Conservation (phyloP, 1,140 invertebrate genomes). For the Drosophila chauvacae region DNA sequence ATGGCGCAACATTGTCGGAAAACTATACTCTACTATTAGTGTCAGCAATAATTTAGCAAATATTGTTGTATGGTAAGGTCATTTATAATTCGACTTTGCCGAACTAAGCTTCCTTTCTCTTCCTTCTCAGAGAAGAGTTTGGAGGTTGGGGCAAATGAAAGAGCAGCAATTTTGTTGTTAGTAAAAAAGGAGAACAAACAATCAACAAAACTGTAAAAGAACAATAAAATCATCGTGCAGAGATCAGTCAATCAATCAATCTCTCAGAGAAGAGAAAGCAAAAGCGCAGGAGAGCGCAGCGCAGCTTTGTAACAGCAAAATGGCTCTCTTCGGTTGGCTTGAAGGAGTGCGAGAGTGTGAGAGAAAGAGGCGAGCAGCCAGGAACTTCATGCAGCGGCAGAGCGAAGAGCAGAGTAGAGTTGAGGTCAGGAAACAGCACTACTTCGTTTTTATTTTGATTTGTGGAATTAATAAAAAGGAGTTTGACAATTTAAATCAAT, state of each 20-base stretch:
- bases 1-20: neutral
- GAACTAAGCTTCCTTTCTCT: neutral
- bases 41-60: neutral
- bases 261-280: slow-evolving; percentile 8
- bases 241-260: slow-evolving; percentile 22
- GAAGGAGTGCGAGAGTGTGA: slow-evolving; percentile 19
- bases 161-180: slow-evolving; percentile 12
- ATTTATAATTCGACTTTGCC: slow-evolving; percentile 5
- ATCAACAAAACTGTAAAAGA: slow-evolving; percentile 24
- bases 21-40: neutral
- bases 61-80: neutral
- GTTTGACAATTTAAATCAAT: too few species aligned
- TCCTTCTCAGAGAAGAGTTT: neutral
- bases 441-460: neutral
- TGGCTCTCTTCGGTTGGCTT: slow-evolving; percentile 34
- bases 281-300: slow-evolving; percentile 30
- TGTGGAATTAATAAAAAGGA: neutral
- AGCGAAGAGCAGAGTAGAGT: slow-evolving; percentile 14
- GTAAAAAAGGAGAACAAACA: slow-evolving; percentile 24
- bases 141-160: neutral
- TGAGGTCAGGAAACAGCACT: neutral
- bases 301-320: slow-evolving; percentile 13
- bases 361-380: slow-evolving; percentile 21
- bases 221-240: slow-evolving; percentile 29
- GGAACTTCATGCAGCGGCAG: slow-evolving; percentile 32